Percentiles rank a stretch among this genome's conserved stretches.
Conservation (phyloP, 2,797 vertebrate genomes). For the Champsocephalus esox region DNA sequence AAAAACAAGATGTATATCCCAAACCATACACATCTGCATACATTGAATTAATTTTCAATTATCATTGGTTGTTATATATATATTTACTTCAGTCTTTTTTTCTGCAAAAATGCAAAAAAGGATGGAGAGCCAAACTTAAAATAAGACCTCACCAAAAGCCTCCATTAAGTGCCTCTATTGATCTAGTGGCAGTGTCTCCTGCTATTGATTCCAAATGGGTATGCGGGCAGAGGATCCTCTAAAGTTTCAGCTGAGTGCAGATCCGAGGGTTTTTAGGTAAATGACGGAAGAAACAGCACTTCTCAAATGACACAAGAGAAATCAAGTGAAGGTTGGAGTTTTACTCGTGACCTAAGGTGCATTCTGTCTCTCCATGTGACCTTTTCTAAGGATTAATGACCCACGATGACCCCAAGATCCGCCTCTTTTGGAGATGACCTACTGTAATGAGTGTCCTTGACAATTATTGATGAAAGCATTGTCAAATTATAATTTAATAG, state of each 20-base stretch:
- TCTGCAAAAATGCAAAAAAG: background rate
- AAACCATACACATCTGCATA: background rate
- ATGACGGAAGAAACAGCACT: constrained; percentile 33
- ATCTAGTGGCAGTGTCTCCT: constrained; percentile 56
- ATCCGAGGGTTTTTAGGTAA: constrained; percentile 62
- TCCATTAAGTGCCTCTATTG: constrained; percentile 67
- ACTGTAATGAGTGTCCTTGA: too few species aligned
- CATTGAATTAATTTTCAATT: background rate
- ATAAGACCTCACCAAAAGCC: constrained; percentile 20
- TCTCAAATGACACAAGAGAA: constrained; percentile 54
- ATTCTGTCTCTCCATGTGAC: background rate
- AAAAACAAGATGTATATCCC: background rate
- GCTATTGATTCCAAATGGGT: constrained; percentile 64
- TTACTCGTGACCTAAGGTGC: constrained; percentile 39
- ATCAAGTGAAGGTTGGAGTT: constrained; percentile 29
- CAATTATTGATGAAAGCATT: too few species aligned
- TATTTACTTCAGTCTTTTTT: background rate
- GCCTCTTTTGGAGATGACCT: background rate
- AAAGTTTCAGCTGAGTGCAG: constrained; percentile 73
- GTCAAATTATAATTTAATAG: background rate
- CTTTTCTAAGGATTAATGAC: background rate
- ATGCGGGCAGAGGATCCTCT: constrained; percentile 50
- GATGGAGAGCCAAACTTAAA: constrained; percentile 17
- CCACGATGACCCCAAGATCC: background rate
- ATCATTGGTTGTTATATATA: background rate